Evolutionary conservation across 2,888 invertebrate genomes (phyloP).

Genomic region (Resseliella maxima): DNA sequence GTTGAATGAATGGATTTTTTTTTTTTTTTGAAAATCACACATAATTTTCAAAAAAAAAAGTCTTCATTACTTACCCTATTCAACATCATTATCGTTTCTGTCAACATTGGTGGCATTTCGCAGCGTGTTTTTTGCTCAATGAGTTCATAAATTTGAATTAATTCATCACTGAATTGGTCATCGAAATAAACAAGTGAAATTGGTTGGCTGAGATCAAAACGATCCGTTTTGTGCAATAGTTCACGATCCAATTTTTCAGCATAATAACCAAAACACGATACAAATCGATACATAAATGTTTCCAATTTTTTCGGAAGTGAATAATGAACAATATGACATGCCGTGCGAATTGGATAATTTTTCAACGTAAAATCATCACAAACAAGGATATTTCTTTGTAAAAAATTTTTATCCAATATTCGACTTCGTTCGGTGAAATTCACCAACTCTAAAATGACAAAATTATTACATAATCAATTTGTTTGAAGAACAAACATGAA

Average conservation of each 20-base stretch:
- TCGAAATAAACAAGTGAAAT: background rate
- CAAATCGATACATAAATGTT: slow-evolving; percentile 22
- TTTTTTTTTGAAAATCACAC: no score
- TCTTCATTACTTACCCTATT: background rate
- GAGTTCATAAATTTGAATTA: background rate
- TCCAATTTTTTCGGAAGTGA: background rate
- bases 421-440: background rate
- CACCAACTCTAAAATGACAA: slow-evolving; percentile 7
- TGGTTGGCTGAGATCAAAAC: background rate
- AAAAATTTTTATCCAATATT: background rate
- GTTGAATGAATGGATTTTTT: no score
- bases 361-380: background rate
- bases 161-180: background rate
- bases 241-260: background rate
- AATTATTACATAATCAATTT: background rate
- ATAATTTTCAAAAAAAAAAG: no score
- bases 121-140: background rate
- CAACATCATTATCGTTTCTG: background rate
- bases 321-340: background rate
- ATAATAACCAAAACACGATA: background rate
- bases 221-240: background rate
- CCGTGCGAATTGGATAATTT: background rate
- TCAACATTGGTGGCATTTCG: background rate
- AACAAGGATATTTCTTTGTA: background rate
- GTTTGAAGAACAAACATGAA: background rate